A percentile compares a stretch with the other conserved stretches of the same genome.
phyloP scores from a whole-genome alignment of 2,797 vertebrate species.

The Steatocranus sp. region DNA sequence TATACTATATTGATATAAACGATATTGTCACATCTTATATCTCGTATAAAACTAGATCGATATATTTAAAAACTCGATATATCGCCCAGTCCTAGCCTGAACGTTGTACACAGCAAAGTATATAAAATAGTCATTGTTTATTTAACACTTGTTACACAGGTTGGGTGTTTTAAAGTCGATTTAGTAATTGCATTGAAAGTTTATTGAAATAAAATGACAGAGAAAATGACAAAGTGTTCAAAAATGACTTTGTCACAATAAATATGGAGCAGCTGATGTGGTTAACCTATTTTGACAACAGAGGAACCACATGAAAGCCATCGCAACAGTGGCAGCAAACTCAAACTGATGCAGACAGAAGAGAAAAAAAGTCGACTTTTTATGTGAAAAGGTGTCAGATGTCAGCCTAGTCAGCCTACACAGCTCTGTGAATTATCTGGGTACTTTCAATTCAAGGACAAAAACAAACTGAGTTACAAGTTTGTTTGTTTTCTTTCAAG shows the following conservation, averaged over 20 bases:
- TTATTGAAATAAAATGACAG: not conserved
- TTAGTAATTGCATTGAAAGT: not conserved
- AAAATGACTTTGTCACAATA: not conserved
- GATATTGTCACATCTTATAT: not conserved
- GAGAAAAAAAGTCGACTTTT: constrained; percentile 9
- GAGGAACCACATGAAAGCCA: constrained; percentile 4
- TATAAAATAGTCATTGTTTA: not conserved
- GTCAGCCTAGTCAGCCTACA: constrained; percentile 26
- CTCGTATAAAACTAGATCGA: not conserved
- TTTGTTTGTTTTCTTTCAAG: not conserved
- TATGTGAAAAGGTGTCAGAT: constrained; percentile 24
- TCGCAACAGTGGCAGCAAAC: not conserved
- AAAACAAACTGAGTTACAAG: constrained; percentile 3
- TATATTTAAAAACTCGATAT: not conserved
- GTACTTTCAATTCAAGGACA: constrained; percentile 16
- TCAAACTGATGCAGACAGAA: constrained; percentile 26
- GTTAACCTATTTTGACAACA: constrained; percentile 3
- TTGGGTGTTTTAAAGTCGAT: not conserved
- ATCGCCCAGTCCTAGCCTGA: rapidly evolving
- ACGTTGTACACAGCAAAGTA: not conserved
- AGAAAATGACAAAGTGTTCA: not conserved
- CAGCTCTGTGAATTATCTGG: constrained; percentile 4
- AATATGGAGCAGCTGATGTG: not conserved
- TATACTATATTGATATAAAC: not conserved
- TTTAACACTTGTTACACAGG: not conserved